Evolutionary conservation across 2,888 invertebrate genomes (phyloP), one percentile per base, ranked within the genome.

Genomic region (Penaeus monodon): DNA sequence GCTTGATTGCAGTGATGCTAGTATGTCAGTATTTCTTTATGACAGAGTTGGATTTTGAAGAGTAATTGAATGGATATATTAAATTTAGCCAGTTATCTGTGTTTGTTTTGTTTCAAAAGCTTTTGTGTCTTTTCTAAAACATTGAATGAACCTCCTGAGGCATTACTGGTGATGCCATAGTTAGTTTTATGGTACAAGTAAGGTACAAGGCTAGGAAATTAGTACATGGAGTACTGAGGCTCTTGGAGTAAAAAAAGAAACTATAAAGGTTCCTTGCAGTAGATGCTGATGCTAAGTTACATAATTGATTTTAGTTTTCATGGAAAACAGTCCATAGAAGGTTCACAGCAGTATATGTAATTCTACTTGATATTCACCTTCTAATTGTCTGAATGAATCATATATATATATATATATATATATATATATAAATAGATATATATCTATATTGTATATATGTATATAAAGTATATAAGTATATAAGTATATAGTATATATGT

Each of bases 111-210:
- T 79, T 73, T 85, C 73, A 80, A 80, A 38, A 49, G 8, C 49
- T 49, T 0, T 49, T 49, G 49, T 49, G n/a, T n/a, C n/a, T 12
- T 49, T 49, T 49, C 49, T 49, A 49, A 49, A 14, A 14, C 14
- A 49, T 12, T 49, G 44, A 63, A 77, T 38, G 63, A 85, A 73
- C 79, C 79, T 85, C 79, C 49, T 80, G 85, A 85, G 85, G 85
- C 85, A 85, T 85, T 85, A 85, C 65, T 80, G n/a, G 79, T 85
- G 79, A 85, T 73, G 80, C 85, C 85, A 85, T 79, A 65, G 85
- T 85, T 85, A 80, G 85, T 78, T n/a, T n/a, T 73, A 85, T 85
- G 85, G 85, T 85, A 85, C 85, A 85, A 85, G 85, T 73, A 80
- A 80, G 85, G 85, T 85, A 80, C 85, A 85, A 68, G 66, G 78